Percentiles rank a stretch among this genome's conserved stretches.
Evolutionary conservation across 2,888 invertebrate species (phyloP).

Genomic region (Lithophane leautieri): DNA sequence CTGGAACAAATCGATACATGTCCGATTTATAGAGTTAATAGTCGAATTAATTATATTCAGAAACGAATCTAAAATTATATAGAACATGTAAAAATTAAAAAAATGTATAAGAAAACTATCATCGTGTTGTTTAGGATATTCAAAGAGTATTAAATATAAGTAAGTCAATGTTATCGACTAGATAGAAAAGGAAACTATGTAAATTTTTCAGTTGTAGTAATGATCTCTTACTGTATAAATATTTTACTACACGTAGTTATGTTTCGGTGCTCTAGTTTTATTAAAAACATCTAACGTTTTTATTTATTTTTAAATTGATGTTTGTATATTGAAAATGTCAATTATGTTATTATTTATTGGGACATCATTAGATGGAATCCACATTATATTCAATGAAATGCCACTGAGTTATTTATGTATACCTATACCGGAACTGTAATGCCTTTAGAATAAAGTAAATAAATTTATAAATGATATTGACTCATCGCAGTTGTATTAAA

Average conservation of each 20-base stretch:
- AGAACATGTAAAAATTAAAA: slow-evolving; percentile 47
- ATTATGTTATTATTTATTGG: slow-evolving; percentile 67
- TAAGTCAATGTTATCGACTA: slow-evolving; percentile 58
- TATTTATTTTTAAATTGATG: slow-evolving; percentile 61
- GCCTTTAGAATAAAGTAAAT: slow-evolving; percentile 50
- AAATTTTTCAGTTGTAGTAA: slow-evolving; percentile 68
- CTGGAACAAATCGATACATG: slow-evolving; percentile 48
- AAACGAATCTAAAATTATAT: slow-evolving; percentile 62
- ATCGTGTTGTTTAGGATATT: slow-evolving; percentile 65
- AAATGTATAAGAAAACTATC: slow-evolving; percentile 52
- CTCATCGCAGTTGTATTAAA: slow-evolving; percentile 57
- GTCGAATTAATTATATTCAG: slow-evolving; percentile 60
- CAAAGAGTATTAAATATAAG: slow-evolving; percentile 65
- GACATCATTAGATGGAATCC: slow-evolving; percentile 53
- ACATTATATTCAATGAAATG: slow-evolving; percentile 47
- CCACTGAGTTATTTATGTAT: slow-evolving; percentile 50
- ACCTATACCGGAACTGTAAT: slow-evolving; percentile 45
- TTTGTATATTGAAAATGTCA: slow-evolving; percentile 63
- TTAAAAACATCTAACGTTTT: slow-evolving; percentile 54
- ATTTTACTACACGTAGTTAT: slow-evolving; percentile 68
- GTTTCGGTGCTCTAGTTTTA: slow-evolving; percentile 73
- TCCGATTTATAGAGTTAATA: slow-evolving; percentile 48
- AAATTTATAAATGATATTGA: slow-evolving; percentile 45
- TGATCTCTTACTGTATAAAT: slow-evolving; percentile 71
- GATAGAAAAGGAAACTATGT: slow-evolving; percentile 58